phyloP scores from a whole-genome alignment of 2,113 vertebrate genomes.

The Tor tambroides region DNA sequence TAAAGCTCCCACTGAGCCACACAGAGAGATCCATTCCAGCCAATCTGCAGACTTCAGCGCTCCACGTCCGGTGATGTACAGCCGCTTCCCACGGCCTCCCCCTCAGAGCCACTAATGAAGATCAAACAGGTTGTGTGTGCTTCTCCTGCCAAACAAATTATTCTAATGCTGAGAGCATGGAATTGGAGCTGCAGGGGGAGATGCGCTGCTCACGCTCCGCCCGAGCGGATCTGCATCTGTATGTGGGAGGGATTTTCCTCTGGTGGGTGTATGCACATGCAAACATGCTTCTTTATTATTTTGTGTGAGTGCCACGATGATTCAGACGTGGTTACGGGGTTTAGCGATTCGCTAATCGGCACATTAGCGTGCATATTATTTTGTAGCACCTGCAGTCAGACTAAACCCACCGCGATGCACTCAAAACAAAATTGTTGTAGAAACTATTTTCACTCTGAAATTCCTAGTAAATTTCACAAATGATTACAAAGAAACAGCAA shows the following conservation, averaged over 20 bases:
- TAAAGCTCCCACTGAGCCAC: slow-evolving; percentile 54
- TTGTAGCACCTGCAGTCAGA: neutral
- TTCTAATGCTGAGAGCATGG: slow-evolving; percentile 71
- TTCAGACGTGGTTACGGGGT: neutral
- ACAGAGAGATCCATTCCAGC: slow-evolving; percentile 43
- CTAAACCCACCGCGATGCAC: neutral
- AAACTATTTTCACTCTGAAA: too few species aligned
- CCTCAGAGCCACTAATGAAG: slow-evolving; percentile 58
- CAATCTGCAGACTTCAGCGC: slow-evolving; percentile 57
- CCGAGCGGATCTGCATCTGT: neutral
- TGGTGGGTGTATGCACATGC: neutral
- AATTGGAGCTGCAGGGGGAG: slow-evolving; percentile 70
- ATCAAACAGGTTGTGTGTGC: slow-evolving; percentile 66
- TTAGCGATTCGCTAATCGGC: neutral
- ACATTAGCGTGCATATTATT: neutral
- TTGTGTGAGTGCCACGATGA: neutral
- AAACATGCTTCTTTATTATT: neutral
- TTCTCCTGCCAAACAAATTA: slow-evolving; percentile 73
- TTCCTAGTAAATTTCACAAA: neutral
- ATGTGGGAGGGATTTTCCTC: neutral
- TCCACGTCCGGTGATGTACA: slow-evolving; percentile 49
- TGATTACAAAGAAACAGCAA: neutral
- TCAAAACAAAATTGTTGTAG: too few species aligned
- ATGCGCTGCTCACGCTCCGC: slow-evolving; percentile 60
- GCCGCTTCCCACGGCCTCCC: slow-evolving; percentile 43